These are phyloP conservation scores for Marasmarcha lunaedactyla DNA, from an alignment of 2,888 invertebrate species.

Conservation along the genomic window DNA sequence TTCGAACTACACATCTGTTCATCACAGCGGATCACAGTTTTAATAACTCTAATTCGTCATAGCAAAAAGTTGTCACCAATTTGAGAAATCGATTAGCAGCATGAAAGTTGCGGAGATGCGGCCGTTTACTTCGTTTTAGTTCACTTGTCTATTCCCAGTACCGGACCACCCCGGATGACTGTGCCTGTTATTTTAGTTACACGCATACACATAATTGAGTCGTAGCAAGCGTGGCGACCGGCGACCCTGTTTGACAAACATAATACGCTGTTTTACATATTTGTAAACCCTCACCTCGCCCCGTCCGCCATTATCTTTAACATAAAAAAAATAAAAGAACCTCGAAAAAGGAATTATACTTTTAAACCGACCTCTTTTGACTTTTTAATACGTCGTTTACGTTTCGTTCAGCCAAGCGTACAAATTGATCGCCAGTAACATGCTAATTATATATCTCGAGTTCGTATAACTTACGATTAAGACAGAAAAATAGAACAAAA, in stretches of 20 bases:
- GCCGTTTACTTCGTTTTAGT: slow-evolving; percentile 32
- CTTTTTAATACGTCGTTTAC: no score
- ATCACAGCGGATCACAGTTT: no score
- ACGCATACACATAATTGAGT: slow-evolving; percentile 59
- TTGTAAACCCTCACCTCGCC: slow-evolving; percentile 8
- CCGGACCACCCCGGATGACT: slow-evolving; percentile 19
- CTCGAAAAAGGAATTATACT: no score
- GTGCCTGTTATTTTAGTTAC: slow-evolving; percentile 55
- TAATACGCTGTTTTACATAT: slow-evolving; percentile 49
- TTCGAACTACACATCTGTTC: no score
- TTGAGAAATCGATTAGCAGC: background rate
- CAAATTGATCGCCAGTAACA: no score
- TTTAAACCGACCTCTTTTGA: no score
- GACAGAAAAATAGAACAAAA: no score
- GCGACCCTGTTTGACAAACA: slow-evolving; percentile 39
- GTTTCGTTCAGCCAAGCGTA: no score
- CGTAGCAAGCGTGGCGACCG: slow-evolving; percentile 43
- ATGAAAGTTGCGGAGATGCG: slow-evolving; percentile 25
- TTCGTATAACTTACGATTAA: no score
- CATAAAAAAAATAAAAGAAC: no score
- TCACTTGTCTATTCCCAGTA: slow-evolving; percentile 43
- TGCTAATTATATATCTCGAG: no score
- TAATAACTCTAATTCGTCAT: no score
- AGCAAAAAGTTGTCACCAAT: background rate
- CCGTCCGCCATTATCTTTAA: background rate